Evolutionary conservation across 2,888 invertebrate species (phyloP).

Genomic region (Neoascia interrupta): DNA sequence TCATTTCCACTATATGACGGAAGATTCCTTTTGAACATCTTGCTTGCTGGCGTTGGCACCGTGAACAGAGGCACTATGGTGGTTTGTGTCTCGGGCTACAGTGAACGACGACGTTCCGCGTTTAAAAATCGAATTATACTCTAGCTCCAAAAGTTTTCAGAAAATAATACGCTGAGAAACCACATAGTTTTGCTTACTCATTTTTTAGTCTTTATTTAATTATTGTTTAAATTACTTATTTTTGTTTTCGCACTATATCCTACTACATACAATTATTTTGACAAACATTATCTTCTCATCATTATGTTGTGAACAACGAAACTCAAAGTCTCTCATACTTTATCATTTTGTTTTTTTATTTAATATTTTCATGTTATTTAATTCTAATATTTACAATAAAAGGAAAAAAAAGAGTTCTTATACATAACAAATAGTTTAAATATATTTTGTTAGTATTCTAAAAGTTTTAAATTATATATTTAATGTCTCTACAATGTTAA

Average conservation of each 20-base stretch:
- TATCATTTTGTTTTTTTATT: neutral
- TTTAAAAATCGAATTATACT: too few relatives aligned
- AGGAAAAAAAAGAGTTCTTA: conserved; percentile 9
- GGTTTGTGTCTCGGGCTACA: too few relatives aligned
- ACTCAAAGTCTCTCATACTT: conserved; percentile 10
- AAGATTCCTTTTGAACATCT: too few relatives aligned
- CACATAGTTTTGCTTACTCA: conserved; percentile 1
- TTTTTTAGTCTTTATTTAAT: conserved; percentile 45
- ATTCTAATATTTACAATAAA: conserved; percentile 48
- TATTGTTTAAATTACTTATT: neutral
- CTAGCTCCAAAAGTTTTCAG: too few relatives aligned
- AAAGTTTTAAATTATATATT: conserved; percentile 27
- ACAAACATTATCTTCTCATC: conserved; percentile 7
- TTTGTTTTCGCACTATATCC: neutral
- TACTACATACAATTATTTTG: neutral
- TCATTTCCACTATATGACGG: too few relatives aligned
- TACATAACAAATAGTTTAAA: conserved; percentile 15
- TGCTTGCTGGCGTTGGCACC: too few relatives aligned
- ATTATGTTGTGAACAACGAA: conserved; percentile 5
- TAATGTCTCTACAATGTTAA: neutral
- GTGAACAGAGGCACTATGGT: too few relatives aligned
- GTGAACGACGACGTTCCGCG: too few relatives aligned
- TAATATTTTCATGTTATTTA: neutral
- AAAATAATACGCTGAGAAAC: neutral
- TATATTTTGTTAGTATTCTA: conserved; percentile 24